Conservation (phyloP, 2,113 vertebrate genomes). For the Theristicus caerulescens region DNA sequence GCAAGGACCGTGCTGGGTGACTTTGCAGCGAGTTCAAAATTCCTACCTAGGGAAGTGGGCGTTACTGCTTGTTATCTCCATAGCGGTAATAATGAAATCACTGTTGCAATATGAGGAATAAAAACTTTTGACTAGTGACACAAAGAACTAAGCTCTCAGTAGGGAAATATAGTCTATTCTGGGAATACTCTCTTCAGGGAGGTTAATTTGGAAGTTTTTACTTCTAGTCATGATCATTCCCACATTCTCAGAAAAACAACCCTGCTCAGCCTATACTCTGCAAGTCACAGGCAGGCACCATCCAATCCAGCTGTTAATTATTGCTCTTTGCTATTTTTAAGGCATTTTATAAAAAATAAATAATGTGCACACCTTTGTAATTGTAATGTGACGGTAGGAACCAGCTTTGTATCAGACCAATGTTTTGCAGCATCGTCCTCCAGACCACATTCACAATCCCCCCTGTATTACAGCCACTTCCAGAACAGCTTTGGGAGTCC, state of each 20-base stretch:
- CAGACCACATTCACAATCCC: not conserved
- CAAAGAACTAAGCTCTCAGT: not conserved
- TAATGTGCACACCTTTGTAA: accelerated
- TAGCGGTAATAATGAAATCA: not conserved
- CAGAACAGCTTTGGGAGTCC: not conserved
- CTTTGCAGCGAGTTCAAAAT: not conserved
- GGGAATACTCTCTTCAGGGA: not conserved
- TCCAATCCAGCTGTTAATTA: not conserved
- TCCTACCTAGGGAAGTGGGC: not conserved
- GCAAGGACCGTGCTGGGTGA: not conserved
- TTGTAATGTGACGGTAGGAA: not conserved
- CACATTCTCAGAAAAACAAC: not conserved
- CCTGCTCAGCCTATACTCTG: not conserved
- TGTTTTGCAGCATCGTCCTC: not conserved
- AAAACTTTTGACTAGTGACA: not conserved
- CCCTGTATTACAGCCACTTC: not conserved
- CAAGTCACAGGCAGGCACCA: not conserved
- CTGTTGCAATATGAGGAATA: not conserved
- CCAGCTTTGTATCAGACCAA: not conserved
- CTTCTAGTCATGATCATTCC: not conserved
- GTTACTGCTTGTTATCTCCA: not conserved
- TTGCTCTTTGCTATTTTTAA: not conserved
- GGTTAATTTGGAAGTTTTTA: not conserved
- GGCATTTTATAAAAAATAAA: not conserved
- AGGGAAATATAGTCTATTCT: not conserved